Evolutionary conservation across 2,113 vertebrate genomes (phyloP).

Genomic region (Spea multiplicata): DNA sequence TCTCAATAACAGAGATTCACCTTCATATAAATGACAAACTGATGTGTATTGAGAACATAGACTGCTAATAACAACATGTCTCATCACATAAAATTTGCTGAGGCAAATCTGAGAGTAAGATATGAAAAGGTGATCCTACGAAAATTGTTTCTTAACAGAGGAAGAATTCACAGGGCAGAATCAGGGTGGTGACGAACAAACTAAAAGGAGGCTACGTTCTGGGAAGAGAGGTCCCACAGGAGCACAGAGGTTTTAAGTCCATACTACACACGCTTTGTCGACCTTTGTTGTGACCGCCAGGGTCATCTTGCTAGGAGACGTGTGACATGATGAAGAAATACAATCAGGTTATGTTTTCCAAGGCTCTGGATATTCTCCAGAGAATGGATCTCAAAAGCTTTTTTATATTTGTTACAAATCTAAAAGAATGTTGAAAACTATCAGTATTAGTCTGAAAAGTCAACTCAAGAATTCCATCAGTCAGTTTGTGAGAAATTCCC

Average conservation of each 20-base stretch:
- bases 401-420: too few species aligned
- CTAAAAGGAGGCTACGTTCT: conserved; percentile 14
- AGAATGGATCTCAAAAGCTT: neutral
- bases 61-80: too few species aligned
- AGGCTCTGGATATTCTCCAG: neutral
- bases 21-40: too few species aligned
- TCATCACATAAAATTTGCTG: neutral
- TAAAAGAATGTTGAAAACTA: too few species aligned
- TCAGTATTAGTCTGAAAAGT: too few species aligned
- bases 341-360: conserved; percentile 24
- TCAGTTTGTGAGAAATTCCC: too few species aligned
- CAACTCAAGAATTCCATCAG: too few species aligned
- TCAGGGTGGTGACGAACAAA: conserved; percentile 9
- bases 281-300: conserved; percentile 13
- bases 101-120: conserved; percentile 22
- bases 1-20: too few species aligned
- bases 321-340: conserved; percentile 23
- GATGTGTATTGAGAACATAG: too few species aligned
- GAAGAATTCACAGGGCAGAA: conserved; percentile 15
- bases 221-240: neutral
- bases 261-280: neutral
- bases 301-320: conserved; percentile 24
- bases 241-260: conserved; percentile 14
- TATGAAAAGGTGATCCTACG: neutral
- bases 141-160: neutral